Base-by-base conservation (phyloP, 30 jellyfish, hydroid and myxozoan genomes). In the Mastigias papua region DNA sequence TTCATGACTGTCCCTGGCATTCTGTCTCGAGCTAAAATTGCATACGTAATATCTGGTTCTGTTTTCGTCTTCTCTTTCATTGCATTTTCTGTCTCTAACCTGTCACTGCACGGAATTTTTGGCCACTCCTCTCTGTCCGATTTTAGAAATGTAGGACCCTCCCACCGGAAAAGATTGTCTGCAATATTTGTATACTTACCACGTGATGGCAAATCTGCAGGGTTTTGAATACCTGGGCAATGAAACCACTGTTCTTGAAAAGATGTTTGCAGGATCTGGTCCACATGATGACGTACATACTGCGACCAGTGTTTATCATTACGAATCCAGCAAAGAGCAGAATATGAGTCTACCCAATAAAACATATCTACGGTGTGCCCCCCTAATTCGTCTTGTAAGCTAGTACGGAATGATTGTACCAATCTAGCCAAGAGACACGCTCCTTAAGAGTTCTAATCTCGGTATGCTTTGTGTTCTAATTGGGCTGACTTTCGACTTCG, bases 401-500 rank as follows among this genome's bases (percentile, higher is more conserved):
- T 30, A 20, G 78, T 21, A 2, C 61, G 60, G 22, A 26, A 2
- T 29, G 87, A 37, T 50, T 78, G 51, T 22, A 87, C 95, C 22
- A 86, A 68, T 50, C 34, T 86, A 31, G 94, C 81, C 63, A 86
- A 33, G 79, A 92, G 48, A 54, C 34, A 22, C 37, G 97, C 93
- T 32, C 95, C 95, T 27, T 54, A 92, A 82, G 50, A 86, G 86
- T 51, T 92, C 98, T 22, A 87, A 88, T 17, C 95, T 76, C 27
- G 97, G 95, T 21, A 86, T 87, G 49, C 94, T 49, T 34, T 76
- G 91, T 20, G 25, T 22, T 75, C 81, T 79, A 21, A 92, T 60
- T 42, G 94, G 98, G 48, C 88, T 32, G 0, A 92, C 97, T 71
- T 81, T 86, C 15, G 97, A 70, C 42, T 92, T 92, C 22, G 98